Conservation (phyloP, 2,888 invertebrate species). For the Parascotia fuliginaria region DNA sequence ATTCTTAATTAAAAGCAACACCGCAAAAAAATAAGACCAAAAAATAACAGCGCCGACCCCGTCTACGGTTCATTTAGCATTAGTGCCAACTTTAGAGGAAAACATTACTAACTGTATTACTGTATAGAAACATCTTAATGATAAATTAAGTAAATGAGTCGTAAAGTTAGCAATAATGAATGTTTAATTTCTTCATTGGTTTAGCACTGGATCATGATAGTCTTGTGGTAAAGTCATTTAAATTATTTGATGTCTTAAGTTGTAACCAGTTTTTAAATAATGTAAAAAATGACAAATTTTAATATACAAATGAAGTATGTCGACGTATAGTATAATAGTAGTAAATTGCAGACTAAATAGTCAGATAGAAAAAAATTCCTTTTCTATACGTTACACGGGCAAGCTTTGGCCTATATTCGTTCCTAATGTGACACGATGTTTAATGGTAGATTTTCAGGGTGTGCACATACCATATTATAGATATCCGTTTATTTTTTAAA, state of each 20-base stretch:
- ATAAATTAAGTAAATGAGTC: slow-evolving; percentile 3
- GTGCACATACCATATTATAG: too few species aligned
- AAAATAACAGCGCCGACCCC: slow-evolving; percentile 18
- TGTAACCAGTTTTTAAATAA: too few species aligned
- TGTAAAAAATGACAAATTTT: too few species aligned
- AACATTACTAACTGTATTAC: slow-evolving; percentile 7
- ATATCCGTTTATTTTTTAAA: too few species aligned
- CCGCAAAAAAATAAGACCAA: slow-evolving; percentile 26
- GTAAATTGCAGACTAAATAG: too few species aligned
- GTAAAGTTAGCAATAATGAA: neutral
- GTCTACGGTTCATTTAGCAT: slow-evolving; percentile 28
- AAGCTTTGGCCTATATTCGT: too few species aligned
- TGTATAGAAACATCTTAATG: slow-evolving; percentile 1
- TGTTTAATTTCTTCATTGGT: neutral
- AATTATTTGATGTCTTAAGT: neutral
- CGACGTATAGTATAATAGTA: too few species aligned
- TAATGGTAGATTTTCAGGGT: too few species aligned
- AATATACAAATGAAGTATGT: too few species aligned
- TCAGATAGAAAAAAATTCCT: too few species aligned
- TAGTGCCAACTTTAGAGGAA: slow-evolving; percentile 21
- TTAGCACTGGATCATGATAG: neutral
- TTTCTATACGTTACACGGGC: too few species aligned
- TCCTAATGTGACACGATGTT: too few species aligned
- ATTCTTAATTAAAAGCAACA: slow-evolving; percentile 49
- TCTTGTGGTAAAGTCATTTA: neutral